These are phyloP conservation scores for Polymixis flavicincta DNA, from an alignment of 2,888 invertebrate species.

Conservation along the genomic window DNA sequence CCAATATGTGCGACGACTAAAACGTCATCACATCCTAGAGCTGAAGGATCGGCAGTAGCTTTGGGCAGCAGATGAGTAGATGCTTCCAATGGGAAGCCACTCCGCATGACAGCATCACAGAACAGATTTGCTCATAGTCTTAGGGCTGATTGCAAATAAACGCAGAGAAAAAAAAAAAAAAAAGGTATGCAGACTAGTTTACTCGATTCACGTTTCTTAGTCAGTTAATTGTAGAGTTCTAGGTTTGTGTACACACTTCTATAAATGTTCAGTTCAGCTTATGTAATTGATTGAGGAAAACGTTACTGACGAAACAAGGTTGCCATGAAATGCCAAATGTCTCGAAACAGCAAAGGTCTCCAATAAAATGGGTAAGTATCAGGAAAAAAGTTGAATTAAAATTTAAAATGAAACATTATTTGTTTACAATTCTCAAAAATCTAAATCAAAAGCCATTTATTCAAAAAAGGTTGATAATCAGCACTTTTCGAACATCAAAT, in stretches of 20 bases:
- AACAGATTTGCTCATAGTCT: too few relatives aligned
- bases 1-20: too few relatives aligned
- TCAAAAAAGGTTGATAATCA: too few relatives aligned
- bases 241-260: slow-evolving; percentile 3
- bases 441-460: too few relatives aligned
- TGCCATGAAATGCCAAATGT: slow-evolving; percentile 1
- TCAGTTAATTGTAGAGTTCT: neutral
- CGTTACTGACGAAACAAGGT: neutral
- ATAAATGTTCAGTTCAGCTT: neutral
- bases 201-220: neutral
- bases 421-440: neutral
- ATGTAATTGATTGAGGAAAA: slow-evolving; percentile 4
- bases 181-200: neutral
- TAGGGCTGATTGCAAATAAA: too few relatives aligned
- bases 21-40: too few relatives aligned
- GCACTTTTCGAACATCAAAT: neutral
- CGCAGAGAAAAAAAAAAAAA: too few relatives aligned
- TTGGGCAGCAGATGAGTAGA: too few relatives aligned
- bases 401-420: neutral
- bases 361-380: neutral
- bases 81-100: too few relatives aligned
- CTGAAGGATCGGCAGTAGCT: too few relatives aligned
- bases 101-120: too few relatives aligned
- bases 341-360: neutral
- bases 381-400: neutral